A percentile compares a stretch with the other conserved stretches of the same genome.
Evolutionary conservation across 2,113 vertebrate genomes (phyloP).

Genomic region (Cyprinodon variegatus): DNA sequence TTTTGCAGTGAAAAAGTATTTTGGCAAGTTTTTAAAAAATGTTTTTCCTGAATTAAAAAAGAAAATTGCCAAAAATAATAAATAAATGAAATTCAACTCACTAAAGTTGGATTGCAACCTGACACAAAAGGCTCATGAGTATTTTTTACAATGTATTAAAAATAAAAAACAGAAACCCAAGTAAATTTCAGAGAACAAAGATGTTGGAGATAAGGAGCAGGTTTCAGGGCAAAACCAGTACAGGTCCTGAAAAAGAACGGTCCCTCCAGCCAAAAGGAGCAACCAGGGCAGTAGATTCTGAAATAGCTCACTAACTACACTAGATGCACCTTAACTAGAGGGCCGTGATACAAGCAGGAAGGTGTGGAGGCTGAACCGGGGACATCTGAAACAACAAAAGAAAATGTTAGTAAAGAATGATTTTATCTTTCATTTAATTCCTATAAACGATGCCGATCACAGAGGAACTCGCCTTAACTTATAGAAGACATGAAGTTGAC

Average conservation of each 20-base stretch:
- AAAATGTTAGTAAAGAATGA: neutral
- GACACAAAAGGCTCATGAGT: no score
- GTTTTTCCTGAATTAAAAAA: no score
- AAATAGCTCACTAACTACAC: constrained; percentile 97
- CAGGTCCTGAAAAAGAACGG: constrained; percentile 44
- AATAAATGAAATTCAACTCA: neutral
- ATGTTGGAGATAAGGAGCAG: no score
- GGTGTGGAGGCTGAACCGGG: neutral
- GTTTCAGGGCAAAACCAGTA: neutral
- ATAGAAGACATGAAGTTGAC: neutral
- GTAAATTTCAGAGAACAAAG: no score
- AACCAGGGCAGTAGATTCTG: constrained; percentile 98
- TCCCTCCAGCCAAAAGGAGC: constrained; percentile 96
- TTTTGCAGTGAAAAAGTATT: no score
- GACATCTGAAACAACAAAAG: constrained; percentile 53
- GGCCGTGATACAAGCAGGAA: constrained; percentile 12
- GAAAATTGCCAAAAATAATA: neutral
- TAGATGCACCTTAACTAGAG: constrained; percentile 99
- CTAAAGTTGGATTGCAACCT: no score
- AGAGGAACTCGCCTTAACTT: neutral
- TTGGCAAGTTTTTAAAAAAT: no score
- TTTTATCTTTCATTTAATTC: neutral
- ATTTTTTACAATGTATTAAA: no score
- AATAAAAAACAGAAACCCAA: no score
- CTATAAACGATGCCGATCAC: neutral